Conservation (phyloP, 2,797 vertebrate genomes). For the Picus viridis region DNA sequence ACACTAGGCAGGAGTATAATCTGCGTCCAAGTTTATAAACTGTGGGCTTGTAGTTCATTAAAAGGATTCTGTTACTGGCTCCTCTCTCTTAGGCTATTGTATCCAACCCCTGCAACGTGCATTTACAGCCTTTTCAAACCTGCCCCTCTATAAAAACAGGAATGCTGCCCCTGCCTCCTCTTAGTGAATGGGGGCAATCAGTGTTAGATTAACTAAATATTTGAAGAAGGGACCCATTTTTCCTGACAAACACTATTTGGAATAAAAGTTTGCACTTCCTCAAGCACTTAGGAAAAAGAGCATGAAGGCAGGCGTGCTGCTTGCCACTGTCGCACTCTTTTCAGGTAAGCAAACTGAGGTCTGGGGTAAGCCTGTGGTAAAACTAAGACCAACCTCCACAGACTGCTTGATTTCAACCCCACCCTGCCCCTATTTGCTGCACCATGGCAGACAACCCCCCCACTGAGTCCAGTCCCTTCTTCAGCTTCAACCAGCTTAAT, state of each 20-base stretch:
- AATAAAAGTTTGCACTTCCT: conserved; percentile 42
- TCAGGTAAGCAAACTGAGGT: not conserved
- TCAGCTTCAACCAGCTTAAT: not conserved
- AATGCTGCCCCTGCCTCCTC: conserved; percentile 48
- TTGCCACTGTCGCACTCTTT: not conserved
- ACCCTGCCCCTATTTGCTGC: not conserved
- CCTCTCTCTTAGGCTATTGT: conserved; percentile 9
- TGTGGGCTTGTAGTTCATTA: conserved; percentile 57
- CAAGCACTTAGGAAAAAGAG: not conserved
- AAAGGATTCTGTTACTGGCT: conserved; percentile 62
- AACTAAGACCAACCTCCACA: not conserved
- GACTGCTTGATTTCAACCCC: not conserved
- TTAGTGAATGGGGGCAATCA: conserved; percentile 26
- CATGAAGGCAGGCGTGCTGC: accelerated
- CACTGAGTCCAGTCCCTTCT: not conserved
- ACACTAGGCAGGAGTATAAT: conserved; percentile 23
- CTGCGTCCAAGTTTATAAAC: conserved; percentile 63
- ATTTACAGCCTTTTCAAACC: conserved; percentile 51
- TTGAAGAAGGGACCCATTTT: conserved; percentile 53
- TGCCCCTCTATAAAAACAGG: conserved; percentile 52
- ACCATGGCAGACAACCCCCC: not conserved
- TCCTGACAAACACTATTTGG: conserved; percentile 20
- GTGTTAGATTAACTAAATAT: conserved; percentile 54
- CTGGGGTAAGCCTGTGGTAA: not conserved
- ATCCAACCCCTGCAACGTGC: not conserved